phyloP scores from a whole-genome alignment of 92 coral and sea anemone genomes.

The Galaxea fascicularis region DNA sequence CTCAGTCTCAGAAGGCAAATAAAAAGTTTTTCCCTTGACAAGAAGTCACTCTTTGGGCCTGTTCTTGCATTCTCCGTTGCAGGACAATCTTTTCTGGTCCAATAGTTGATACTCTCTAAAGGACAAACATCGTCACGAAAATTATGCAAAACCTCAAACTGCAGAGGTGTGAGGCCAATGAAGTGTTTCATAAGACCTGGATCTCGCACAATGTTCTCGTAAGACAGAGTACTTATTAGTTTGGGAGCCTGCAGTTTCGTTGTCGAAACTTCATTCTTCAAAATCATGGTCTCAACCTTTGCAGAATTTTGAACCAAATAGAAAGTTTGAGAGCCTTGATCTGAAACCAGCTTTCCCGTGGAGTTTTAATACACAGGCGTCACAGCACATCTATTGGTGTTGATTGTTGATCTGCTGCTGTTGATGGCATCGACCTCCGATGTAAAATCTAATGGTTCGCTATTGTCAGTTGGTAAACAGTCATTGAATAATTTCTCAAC shows the following conservation, averaged over 20 bases:
- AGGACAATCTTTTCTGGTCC: conserved; percentile 8
- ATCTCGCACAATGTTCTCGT: conserved; percentile 34
- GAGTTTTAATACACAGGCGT: conserved; percentile 8
- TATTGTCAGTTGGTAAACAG: conserved; percentile 10
- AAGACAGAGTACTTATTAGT: conserved; percentile 55
- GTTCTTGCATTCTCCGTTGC: neutral
- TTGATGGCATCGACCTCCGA: neutral
- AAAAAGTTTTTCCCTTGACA: conserved; percentile 20
- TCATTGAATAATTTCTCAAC: conserved; percentile 20
- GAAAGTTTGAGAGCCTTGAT: conserved; percentile 19
- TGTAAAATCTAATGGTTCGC: neutral
- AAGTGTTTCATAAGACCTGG: no score
- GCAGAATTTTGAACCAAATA: conserved; percentile 53
- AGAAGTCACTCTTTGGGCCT: conserved; percentile 29
- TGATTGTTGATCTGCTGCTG: neutral
- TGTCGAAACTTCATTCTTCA: no score
- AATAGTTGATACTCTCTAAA: conserved; percentile 5
- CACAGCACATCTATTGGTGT: neutral
- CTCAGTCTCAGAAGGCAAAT: conserved; percentile 25
- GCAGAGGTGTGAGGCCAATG: no score
- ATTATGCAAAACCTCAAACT: no score
- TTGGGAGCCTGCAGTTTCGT: neutral
- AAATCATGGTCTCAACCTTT: conserved; percentile 29
- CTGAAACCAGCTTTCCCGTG: conserved; percentile 11
- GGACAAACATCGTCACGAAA: conserved; percentile 21